These are phyloP conservation scores for Agriopis leucophaearia DNA, from an alignment of 2,888 invertebrate species.

Conservation along the genomic window DNA sequence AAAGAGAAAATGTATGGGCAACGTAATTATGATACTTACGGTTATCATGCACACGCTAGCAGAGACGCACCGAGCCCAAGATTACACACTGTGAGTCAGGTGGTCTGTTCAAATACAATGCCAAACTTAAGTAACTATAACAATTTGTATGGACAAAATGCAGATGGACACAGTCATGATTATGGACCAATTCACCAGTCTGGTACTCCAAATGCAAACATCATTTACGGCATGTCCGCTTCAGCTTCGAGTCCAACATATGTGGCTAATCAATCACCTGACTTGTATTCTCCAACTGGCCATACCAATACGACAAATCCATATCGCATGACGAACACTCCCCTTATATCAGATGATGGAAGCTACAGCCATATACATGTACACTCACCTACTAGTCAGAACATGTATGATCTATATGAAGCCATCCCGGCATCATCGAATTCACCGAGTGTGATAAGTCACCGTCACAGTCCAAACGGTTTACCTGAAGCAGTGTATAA, in stretches of 20 bases:
- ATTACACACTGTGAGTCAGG: conserved; percentile 79
- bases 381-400: conserved; percentile 78
- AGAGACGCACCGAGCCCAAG: conserved; percentile 72
- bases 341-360: conserved; percentile 80
- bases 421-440: conserved; percentile 75
- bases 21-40: conserved; percentile 76
- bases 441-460: conserved; percentile 73
- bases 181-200: conserved; percentile 67
- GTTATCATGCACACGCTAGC: conserved; percentile 74
- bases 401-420: conserved; percentile 82
- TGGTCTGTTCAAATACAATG: conserved; percentile 82
- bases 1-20: conserved; percentile 79
- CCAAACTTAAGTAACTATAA: conserved; percentile 80
- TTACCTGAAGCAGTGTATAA: conserved; percentile 72
- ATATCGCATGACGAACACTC: conserved; percentile 82
- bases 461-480: conserved; percentile 76
- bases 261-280: conserved; percentile 79
- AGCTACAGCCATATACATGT: conserved; percentile 80
- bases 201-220: conserved; percentile 71
- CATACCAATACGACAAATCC: conserved; percentile 83
- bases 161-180: conserved; percentile 63
- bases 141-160: conserved; percentile 66
- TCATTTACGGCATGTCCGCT: conserved; percentile 70
- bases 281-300: conserved; percentile 80
- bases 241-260: conserved; percentile 78